Evolutionary conservation across 2,797 vertebrate species (phyloP), one percentile per base, ranked within the genome.

Genomic region (Poecilia velifera): DNA sequence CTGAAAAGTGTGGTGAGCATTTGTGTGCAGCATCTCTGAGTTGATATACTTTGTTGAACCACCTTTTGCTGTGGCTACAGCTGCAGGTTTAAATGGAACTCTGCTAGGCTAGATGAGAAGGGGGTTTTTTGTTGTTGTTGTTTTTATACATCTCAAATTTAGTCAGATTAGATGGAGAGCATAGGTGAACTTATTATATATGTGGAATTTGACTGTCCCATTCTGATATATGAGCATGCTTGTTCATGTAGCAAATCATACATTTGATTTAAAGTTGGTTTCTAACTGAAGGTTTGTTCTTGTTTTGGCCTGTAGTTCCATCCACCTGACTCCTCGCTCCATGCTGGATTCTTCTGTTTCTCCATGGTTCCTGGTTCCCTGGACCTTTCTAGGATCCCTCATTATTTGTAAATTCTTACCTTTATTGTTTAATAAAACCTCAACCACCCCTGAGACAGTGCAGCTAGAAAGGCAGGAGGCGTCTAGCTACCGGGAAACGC

Each of bases 1-100:
- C 59, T 64, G 57, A 62, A 62, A 62, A 62, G 57, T 62, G 57
- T 34, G 57, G 3, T 62, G 28, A 64, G 31, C 59, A 64, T 64
- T 64, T 64, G 13, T 62, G 9, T 62, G 16, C 14, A 62, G 14
- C 31, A 3, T 36, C 9, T 64, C 9, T 1, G 4, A 57, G 55
- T n/a, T 3, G 28, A 55, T 55, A 55, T 55, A 57, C 53, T 55
- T 55, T 55, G 53, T 25, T 25, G 22, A 55, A 55, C 53, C 22
- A 9, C 6, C 20, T 53, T 55, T 55, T n/a, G 53, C 10, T 28
- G 53, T 13, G 25, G 22, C 25, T 57, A 12, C 53, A 57, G 25
- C 53, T 57, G 25, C 53, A 57, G 53, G 53, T 57, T n/a, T 4
- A 55, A 55, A 12, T 55, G 25, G 18, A 55, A 1, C 9, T 55